Evolutionary conservation across 2,113 vertebrate genomes (phyloP), one percentile per base, ranked within the genome.

Genomic region (Sylvilagus bachmani): DNA sequence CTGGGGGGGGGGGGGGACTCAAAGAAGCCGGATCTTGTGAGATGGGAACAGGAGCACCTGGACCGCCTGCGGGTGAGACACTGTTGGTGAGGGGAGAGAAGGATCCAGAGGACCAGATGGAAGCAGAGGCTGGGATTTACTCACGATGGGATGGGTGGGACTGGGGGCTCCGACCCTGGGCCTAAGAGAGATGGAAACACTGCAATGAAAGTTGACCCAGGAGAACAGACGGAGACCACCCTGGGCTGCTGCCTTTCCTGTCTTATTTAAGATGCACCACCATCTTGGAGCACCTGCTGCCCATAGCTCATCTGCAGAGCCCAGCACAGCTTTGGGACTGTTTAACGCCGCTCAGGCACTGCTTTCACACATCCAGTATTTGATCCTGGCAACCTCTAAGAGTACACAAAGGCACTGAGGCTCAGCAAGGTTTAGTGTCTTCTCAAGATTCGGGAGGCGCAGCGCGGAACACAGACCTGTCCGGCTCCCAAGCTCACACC

Each of bases 1-100:
- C 77, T 80, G 12, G 53, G 29, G 10, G 17, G 0, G 0, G 2
- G 8, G 24, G 33, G 0, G 7, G 3, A 3, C 74, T 62, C 49
- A 14, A 13, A 85, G 38, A 69, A 77, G 53, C 14, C 66, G 49
- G 36, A 51, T 44, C 71, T 86, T 75, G 55, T 67, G 89, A 93
- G 91, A 93, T 27, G 33, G 49, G 78, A 77, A 22, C 53, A 64
- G 73, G 67, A 89, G n/a, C 13, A 64, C 44, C 55, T 58, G 36
- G 44, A 55, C 51, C 38, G 82, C 19, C 64, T 13, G 5, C 25
- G 78, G 75, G 53, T 67, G 53, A 71, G 89, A 75, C 6, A 1
- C n/a, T 21, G 77, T 22, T n/a, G 44, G 44, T 53, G 8, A 38
- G 10, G 33, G 64, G 44, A 21, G 73, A n/a, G 16, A 61, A 44